These are phyloP conservation scores for Polylopha cassiicola DNA, from an alignment of 2,888 invertebrate species.

Conservation along the genomic window DNA sequence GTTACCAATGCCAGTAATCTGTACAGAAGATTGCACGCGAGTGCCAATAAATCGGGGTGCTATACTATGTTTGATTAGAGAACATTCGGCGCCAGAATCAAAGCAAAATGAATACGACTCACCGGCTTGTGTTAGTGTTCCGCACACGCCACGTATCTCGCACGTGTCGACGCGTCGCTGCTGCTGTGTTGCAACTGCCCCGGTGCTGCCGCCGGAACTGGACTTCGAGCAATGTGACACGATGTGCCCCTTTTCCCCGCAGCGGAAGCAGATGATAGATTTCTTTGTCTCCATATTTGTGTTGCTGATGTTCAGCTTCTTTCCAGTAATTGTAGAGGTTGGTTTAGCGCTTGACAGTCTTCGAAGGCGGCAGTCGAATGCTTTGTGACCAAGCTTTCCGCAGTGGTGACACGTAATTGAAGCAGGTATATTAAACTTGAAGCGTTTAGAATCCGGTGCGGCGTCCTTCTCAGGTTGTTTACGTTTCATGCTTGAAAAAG, in stretches of 20 bases:
- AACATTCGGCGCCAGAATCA: slow-evolving; percentile 30
- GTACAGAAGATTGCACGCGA: slow-evolving; percentile 11
- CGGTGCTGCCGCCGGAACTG: background rate
- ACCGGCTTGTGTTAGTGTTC: slow-evolving; percentile 20
- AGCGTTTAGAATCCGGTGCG: background rate
- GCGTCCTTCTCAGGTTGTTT: background rate
- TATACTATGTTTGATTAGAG: slow-evolving; percentile 23
- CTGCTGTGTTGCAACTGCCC: background rate
- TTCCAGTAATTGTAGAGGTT: background rate
- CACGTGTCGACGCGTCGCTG: slow-evolving; percentile 7
- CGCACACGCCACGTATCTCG: background rate
- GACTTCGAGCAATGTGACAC: slow-evolving; percentile 2
- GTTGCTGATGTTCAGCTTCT: background rate
- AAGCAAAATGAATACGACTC: slow-evolving; percentile 25
- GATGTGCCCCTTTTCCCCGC: slow-evolving; percentile 11
- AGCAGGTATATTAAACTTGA: no score
- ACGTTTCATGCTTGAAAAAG: slow-evolving; percentile 14
- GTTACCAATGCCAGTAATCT: slow-evolving; percentile 17
- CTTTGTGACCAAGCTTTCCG: background rate
- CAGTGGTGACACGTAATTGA: background rate
- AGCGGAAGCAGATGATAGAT: slow-evolving; percentile 1
- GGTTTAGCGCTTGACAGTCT: background rate
- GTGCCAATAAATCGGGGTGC: slow-evolving; percentile 20
- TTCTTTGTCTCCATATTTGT: background rate
- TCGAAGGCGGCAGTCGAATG: background rate